These are phyloP conservation scores for Darevskia mixta DNA, from an alignment of 2,797 vertebrate species.

Conservation along the genomic window DNA sequence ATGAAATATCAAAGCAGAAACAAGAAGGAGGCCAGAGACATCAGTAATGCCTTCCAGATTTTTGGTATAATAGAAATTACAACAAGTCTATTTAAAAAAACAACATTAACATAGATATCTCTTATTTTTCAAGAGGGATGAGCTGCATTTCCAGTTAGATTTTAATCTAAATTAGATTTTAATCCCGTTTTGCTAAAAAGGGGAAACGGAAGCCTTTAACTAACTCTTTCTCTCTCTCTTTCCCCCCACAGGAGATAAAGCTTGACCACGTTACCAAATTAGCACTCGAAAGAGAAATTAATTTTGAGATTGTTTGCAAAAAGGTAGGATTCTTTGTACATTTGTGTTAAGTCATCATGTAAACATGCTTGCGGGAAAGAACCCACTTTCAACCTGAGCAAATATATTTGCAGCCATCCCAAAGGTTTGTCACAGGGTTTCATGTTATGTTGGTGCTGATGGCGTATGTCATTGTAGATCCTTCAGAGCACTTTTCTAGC, in stretches of 20 bases:
- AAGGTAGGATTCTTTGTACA: conserved; percentile 73
- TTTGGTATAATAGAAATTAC: too few relatives aligned
- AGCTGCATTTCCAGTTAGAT: too few relatives aligned
- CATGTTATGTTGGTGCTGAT: neutral
- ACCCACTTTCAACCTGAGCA: neutral
- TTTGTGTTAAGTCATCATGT: neutral
- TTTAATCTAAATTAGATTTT: too few relatives aligned
- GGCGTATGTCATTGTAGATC: neutral
- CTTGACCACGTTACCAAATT: conserved; percentile 91
- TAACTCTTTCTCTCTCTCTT: conserved; percentile 11
- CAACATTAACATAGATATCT: too few relatives aligned
- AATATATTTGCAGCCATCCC: neutral
- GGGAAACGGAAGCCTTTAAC: neutral
- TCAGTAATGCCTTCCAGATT: too few relatives aligned
- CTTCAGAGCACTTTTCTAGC: neutral
- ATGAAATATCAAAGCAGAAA: too few relatives aligned
- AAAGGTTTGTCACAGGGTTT: neutral
- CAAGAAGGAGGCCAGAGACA: too few relatives aligned
- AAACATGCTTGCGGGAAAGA: neutral
- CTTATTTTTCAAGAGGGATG: too few relatives aligned
- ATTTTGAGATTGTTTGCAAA: conserved; percentile 89
- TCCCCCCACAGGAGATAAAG: conserved; percentile 76
- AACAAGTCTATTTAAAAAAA: too few relatives aligned
- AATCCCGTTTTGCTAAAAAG: conserved; percentile 8
- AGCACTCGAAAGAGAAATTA: conserved; percentile 87